Evolutionary conservation across 2,888 invertebrate species (phyloP), one percentile per base, ranked within the genome.

Genomic region (Sarcophaga carnaria): DNA sequence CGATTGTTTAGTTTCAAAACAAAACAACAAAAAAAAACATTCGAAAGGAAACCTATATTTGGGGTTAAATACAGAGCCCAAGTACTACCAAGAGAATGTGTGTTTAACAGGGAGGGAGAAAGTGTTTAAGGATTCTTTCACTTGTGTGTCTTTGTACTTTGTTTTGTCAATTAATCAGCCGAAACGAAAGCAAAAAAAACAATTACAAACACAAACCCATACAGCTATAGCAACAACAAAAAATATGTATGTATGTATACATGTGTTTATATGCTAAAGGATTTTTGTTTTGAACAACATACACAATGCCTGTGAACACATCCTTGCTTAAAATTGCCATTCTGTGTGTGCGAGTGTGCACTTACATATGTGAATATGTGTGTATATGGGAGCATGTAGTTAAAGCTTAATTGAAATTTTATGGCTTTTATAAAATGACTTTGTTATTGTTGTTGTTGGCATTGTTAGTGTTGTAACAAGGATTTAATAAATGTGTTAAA

Each of bases 351-450:
- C 69, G 64, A 49, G n/a, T 74, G 14, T 20, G 17, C 17, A 45
- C 10, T n/a, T 67, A 22, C 22, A 22, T 22, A 60, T 80, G 67
- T 62, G n/a, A 66, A 47, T 66, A 11, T 77, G 2, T 80, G 67
- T 27, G 2, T 27, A 25, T 25, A 1, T 67, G 67, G n/a, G 17
- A 63, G 59, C 47, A 77, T 83, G 67, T 77, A 80, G 80, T 77
- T 80, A 77, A 45, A 80, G 74, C 76, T 86, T 86, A 86, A 86
- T 86, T 86, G 86, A 86, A 86, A 86, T 86, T 86, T 86, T 86
- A 86, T 86, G 83, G 86, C 77, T 86, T 83, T 86, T 77, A 54
- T 80, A 70, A 74, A 80, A 74, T 78, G 80, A 80, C 80, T 83
- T 80, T 83, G 83, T 83, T 80, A 83, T 72, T 67, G 64, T 45